Base-by-base conservation (phyloP, 92 coral and sea anemone genomes). In the Montipora capitata region DNA sequence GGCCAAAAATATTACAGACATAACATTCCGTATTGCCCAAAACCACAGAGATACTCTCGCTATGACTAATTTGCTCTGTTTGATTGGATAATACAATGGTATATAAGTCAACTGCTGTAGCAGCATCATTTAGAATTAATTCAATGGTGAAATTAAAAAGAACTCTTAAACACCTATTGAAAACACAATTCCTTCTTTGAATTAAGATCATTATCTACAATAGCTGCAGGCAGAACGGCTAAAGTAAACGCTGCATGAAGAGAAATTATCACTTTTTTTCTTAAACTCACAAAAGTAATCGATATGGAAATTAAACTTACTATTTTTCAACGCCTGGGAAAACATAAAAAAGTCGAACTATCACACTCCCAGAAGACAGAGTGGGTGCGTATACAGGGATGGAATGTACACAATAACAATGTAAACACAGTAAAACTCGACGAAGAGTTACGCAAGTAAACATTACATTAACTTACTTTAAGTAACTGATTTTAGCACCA, bases 361-460 rank as follows among this genome's bases (percentile, higher is more conserved):
- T 27, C 35, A 27, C 35, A 54, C 10, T 12, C 16, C 61, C 12
- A 54, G 10, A 54, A 10, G 52, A 48, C 52, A 48, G 61, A 54
- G 10, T 54, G 13, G 14, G 3, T 8, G 9, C 51, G 51, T 45
- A 48, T 13, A 79, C 54, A 66, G 45, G 14, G 42, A 17, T 4
- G 58, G 40, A 48, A 52, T 81, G 85, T 80, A 80, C 67, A 66
- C 87, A 82, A 27, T 27, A 27, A 27, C 45, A 48, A 52, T 81
- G 85, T 80, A 80, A 80, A 66, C 87, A 82, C 68, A 39, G 54
- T 52, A 54, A 41, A 82, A 56, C 41, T 40, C 40, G 51, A 43
- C 72, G 59, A 65, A 40, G 44, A 54, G n/a, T 49, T 65, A 5
- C 8, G 17, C 35, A 7, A 72, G 72, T 72, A 43, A 83, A 72